phyloP scores from a whole-genome alignment of 2,888 invertebrate genomes.

The Drosophila parthenogenetica region DNA sequence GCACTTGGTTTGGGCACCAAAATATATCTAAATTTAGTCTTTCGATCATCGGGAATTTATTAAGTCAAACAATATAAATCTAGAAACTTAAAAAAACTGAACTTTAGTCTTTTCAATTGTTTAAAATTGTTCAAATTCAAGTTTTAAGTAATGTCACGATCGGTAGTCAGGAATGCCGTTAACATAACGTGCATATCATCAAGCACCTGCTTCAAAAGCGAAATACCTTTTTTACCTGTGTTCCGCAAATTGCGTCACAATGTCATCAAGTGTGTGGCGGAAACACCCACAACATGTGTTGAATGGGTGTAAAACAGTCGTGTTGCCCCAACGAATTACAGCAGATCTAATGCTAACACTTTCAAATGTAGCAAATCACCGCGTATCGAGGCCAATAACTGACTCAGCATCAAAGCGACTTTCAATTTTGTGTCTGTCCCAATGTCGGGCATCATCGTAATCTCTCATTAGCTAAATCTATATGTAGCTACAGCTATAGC shows the following conservation, averaged over 20 bases:
- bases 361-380: constrained; percentile 54
- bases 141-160: constrained; percentile 59
- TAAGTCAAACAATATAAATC: neutral
- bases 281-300: constrained; percentile 34
- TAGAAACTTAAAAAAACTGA: neutral
- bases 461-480: constrained; percentile 26
- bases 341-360: constrained; percentile 42
- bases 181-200: constrained; percentile 46
- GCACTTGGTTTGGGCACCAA: constrained; percentile 5
- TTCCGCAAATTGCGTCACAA: constrained; percentile 7
- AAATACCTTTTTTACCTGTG: neutral
- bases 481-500: constrained; percentile 2
- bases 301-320: neutral
- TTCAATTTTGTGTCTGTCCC: constrained; percentile 41
- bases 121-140: neutral
- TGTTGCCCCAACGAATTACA: constrained; percentile 26
- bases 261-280: constrained; percentile 4
- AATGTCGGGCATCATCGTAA: constrained; percentile 36
- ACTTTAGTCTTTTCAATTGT: constrained; percentile 5
- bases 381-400: constrained; percentile 64
- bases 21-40: constrained; percentile 2
- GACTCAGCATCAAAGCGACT: constrained; percentile 58
- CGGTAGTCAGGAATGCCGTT: constrained; percentile 20
- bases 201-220: constrained; percentile 27
- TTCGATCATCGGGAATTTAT: neutral